These are phyloP conservation scores for Drosophila greeni DNA, from an alignment of 2,888 invertebrate genomes.

Conservation along the genomic window DNA sequence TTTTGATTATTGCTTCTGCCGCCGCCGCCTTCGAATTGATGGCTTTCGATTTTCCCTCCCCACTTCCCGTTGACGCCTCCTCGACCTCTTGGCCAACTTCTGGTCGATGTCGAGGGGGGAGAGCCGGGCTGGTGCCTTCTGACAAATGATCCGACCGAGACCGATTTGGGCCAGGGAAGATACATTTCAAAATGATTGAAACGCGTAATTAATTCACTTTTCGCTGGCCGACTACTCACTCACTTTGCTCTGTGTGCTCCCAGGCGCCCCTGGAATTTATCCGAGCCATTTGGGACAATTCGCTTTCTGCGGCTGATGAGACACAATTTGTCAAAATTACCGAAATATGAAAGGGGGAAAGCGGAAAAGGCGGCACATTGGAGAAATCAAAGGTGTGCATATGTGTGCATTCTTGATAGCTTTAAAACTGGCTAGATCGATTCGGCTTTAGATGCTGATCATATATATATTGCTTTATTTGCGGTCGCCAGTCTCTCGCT, in stretches of 20 bases:
- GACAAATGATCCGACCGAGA: constrained; percentile 62
- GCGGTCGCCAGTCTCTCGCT: too few species aligned
- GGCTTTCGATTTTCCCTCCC: constrained; percentile 13
- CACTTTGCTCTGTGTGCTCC: constrained; percentile 2
- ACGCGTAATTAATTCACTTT: constrained; percentile 57
- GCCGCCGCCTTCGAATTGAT: constrained; percentile 27
- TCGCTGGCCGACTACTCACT: constrained; percentile 13
- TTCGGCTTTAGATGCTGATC: too few species aligned
- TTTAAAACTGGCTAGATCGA: too few species aligned
- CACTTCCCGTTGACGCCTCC: constrained; percentile 52
- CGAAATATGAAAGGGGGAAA: constrained; percentile 3
- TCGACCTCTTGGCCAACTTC: constrained; percentile 22
- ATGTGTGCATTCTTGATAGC: background rate
- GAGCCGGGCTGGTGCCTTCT: constrained; percentile 25
- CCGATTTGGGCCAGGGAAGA: constrained; percentile 37
- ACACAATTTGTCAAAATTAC: constrained; percentile 45
- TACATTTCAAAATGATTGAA: constrained; percentile 62
- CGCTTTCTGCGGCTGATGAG: constrained; percentile 30
- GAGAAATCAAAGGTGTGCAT: background rate
- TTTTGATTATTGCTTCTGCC: constrained; percentile 56
- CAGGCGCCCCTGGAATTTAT: constrained; percentile 20
- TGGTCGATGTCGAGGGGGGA: background rate
- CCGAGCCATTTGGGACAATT: constrained; percentile 31
- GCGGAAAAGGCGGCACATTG: background rate
- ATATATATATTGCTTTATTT: too few species aligned